Conservation (phyloP, 2,113 vertebrate species). For the Spilogale gracilis region DNA sequence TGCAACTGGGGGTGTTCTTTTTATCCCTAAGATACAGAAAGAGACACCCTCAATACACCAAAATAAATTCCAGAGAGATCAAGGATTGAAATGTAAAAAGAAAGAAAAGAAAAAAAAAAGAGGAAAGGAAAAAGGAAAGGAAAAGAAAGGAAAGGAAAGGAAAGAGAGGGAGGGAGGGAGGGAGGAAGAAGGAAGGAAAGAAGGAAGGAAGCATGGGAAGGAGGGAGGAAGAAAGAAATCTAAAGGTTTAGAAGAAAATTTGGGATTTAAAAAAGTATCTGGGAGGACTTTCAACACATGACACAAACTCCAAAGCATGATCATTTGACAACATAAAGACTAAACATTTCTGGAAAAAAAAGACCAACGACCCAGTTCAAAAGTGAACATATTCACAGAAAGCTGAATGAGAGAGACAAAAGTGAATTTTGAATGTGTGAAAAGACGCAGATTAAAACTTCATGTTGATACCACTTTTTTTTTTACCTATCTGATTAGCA, state of each 20-base stretch:
- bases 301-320: background rate
- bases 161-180: no score
- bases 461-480: background rate
- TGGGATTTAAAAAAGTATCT: background rate
- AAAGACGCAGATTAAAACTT: background rate
- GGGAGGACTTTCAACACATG: background rate
- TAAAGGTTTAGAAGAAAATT: constrained; percentile 16
- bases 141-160: background rate
- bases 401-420: background rate
- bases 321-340: background rate
- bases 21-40: background rate
- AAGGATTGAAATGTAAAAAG: background rate
- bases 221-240: background rate
- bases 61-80: background rate
- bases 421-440: background rate
- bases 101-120: background rate
- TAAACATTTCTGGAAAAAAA: constrained; percentile 30
- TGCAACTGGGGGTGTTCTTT: background rate
- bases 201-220: no score
- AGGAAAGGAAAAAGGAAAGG: background rate
- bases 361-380: background rate
- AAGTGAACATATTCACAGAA: constrained; percentile 14
- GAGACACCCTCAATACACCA: background rate
- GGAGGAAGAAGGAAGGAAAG: background rate
- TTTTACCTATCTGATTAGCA: background rate